These are phyloP conservation scores for Pseudorhiza aurosa DNA, from an alignment of 30 jellyfish, hydroid and myxozoan species.

Conservation along the genomic window DNA sequence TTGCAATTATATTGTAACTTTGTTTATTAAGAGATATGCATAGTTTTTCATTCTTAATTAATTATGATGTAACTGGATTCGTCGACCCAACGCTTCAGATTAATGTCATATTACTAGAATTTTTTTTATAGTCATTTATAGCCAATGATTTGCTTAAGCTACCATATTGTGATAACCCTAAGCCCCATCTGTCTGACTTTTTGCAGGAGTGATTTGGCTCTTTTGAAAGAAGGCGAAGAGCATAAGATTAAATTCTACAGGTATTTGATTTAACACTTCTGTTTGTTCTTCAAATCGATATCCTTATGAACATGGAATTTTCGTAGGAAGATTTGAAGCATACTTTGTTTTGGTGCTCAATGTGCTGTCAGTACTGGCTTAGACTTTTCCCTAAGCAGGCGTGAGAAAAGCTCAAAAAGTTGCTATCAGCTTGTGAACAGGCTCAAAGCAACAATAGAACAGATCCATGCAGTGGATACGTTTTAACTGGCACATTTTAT, in stretches of 20 bases:
- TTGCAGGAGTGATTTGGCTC: conserved; percentile 42
- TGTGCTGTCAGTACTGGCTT: not conserved
- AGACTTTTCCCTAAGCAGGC: not conserved
- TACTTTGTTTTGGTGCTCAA: not conserved
- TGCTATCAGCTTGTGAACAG: too few relatives aligned
- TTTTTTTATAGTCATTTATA: not conserved
- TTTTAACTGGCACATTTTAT: too few relatives aligned
- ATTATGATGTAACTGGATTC: not conserved
- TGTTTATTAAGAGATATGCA: not conserved
- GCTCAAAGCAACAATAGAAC: too few relatives aligned
- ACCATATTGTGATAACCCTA: not conserved
- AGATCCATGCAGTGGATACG: not conserved
- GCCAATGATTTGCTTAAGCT: not conserved
- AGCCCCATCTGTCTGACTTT: not conserved
- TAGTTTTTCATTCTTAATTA: conserved; percentile 15
- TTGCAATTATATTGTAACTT: not conserved
- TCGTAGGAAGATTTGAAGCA: not conserved
- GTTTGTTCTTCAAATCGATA: not conserved
- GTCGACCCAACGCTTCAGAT: not conserved
- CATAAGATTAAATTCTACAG: conserved; percentile 56
- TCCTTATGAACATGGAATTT: not conserved
- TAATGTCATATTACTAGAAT: not conserved
- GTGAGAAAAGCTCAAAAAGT: conserved; percentile 19
- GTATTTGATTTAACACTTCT: conserved; percentile 6
- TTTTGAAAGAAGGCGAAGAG: conserved; percentile 73